These are phyloP conservation scores for Protonibea diacanthus DNA, from an alignment of 2,797 vertebrate genomes.

Conservation along the genomic window DNA sequence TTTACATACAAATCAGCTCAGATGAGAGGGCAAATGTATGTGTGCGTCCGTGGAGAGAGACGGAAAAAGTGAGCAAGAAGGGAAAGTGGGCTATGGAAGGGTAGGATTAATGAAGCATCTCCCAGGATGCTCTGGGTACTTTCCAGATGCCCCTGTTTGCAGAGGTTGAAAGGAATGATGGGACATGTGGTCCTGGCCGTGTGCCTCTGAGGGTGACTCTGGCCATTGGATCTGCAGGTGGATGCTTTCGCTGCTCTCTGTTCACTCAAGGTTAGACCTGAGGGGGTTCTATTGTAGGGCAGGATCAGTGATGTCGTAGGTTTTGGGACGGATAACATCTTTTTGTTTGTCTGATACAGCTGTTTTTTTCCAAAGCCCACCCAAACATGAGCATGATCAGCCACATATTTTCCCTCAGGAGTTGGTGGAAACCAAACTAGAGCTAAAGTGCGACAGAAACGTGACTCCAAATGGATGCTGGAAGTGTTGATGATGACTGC, in stretches of 20 bases:
- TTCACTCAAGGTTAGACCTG: constrained; percentile 30
- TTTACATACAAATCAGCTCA: constrained; percentile 63
- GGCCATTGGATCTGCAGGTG: constrained; percentile 20
- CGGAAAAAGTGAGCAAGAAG: background rate
- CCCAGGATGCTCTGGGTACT: constrained; percentile 15
- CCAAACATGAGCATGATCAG: background rate
- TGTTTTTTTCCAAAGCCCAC: no score
- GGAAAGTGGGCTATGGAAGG: background rate
- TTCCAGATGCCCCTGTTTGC: constrained; percentile 28
- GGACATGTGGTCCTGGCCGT: constrained; percentile 31
- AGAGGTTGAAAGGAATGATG: constrained; percentile 34
- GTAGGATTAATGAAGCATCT: constrained; percentile 24
- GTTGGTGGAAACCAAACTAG: background rate
- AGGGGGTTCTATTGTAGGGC: constrained; percentile 8
- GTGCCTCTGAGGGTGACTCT: constrained; percentile 18
- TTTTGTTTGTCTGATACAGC: constrained; percentile 7
- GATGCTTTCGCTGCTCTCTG: constrained; percentile 15
- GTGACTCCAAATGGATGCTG: background rate
- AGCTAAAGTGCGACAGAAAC: background rate
- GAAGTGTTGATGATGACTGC: background rate
- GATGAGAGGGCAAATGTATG: constrained; percentile 10
- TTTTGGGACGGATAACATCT: background rate
- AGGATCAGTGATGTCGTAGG: background rate
- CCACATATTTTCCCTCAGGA: background rate
- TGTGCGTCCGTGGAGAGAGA: background rate